These are phyloP conservation scores for Drepana arcuata DNA, from an alignment of 1,140 invertebrate species.

Conservation along the genomic window DNA sequence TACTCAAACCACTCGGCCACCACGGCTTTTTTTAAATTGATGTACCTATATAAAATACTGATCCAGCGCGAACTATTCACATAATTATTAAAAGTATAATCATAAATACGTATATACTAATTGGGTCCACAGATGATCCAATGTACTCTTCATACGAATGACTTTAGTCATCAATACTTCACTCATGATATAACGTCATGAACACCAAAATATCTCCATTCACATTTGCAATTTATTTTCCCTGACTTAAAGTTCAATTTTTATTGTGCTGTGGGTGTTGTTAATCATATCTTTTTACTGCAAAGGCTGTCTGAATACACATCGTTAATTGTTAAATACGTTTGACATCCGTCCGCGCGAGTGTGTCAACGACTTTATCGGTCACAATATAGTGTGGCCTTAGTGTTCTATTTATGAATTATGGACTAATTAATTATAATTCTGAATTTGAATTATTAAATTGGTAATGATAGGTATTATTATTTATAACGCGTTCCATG, in stretches of 20 bases:
- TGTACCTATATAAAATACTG: no score
- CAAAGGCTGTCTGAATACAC: not conserved
- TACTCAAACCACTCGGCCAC: no score
- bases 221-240: not conserved
- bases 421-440: no score
- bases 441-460: no score
- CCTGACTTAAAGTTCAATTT: not conserved
- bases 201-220: not conserved
- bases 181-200: not conserved
- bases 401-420: no score
- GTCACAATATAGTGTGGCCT: slow-evolving; percentile 8
- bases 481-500: no score
- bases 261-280: not conserved
- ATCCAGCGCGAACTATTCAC: no score
- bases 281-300: not conserved
- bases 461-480: no score
- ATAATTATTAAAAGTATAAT: no score
- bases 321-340: slow-evolving; percentile 20
- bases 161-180: slow-evolving; percentile 15
- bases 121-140: slow-evolving; percentile 15
- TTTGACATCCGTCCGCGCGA: slow-evolving; percentile 20
- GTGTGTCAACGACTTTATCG: slow-evolving; percentile 15
- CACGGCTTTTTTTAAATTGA: no score
- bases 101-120: no score
- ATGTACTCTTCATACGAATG: slow-evolving; percentile 13